Evolutionary conservation across 1,140 invertebrate species (phyloP).

Genomic region (Drosophila pectinifera): DNA sequence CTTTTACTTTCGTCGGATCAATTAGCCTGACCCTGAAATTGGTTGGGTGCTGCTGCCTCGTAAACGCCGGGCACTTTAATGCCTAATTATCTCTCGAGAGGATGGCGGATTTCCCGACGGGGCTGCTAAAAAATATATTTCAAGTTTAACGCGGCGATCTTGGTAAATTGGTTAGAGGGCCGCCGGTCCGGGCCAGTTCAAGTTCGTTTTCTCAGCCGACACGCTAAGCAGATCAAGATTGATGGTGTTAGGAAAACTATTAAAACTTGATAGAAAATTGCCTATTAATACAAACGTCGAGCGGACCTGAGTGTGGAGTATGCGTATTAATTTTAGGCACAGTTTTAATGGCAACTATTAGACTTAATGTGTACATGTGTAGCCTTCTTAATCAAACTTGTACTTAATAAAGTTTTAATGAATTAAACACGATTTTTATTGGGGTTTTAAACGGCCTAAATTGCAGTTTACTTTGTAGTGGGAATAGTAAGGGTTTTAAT

Average conservation of each 20-base stretch:
- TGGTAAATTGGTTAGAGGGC: neutral
- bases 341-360: slow-evolving; percentile 3
- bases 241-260: slow-evolving; percentile 22
- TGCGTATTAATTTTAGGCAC: neutral
- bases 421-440: neutral
- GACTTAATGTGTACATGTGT: neutral
- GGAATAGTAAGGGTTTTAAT: too few species aligned
- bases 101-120: slow-evolving; percentile 21
- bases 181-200: slow-evolving; percentile 3
- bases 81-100: slow-evolving; percentile 51
- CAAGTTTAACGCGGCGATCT: slow-evolving; percentile 4
- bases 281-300: neutral
- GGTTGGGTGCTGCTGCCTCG: neutral
- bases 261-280: slow-evolving; percentile 27
- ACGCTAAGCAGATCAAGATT: slow-evolving; percentile 10
- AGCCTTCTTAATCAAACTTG: too few species aligned
- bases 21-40: slow-evolving; percentile 23
- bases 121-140: slow-evolving; percentile 6
- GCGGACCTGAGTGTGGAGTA: neutral
- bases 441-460: too few species aligned
- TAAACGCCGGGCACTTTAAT: slow-evolving; percentile 24
- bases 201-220: slow-evolving; percentile 9
- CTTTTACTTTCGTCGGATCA: slow-evolving; percentile 70
- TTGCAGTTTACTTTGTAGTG: neutral
- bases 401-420: slow-evolving; percentile 8